A percentile compares a stretch with the other conserved stretches of the same genome.
These are phyloP conservation scores for Tylochromis polylepis DNA, from an alignment of 2,113 vertebrate genomes.

Conservation along the genomic window DNA sequence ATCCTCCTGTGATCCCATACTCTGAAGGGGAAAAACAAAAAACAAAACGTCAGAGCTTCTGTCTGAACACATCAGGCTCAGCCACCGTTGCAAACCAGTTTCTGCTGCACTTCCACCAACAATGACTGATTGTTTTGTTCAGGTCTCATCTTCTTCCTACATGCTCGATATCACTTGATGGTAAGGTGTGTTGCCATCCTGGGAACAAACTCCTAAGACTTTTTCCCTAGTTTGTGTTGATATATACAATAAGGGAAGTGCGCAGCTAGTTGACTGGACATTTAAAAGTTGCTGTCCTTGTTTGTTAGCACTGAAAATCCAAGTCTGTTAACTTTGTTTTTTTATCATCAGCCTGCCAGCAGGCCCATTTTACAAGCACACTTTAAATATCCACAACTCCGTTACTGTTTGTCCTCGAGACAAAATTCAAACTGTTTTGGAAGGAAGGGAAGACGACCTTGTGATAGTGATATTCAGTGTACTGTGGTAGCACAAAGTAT, in stretches of 20 bases:
- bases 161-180: neutral
- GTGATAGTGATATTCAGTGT: neutral
- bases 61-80: neutral
- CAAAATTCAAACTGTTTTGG: neutral
- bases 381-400: neutral
- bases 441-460: neutral
- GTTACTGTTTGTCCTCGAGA: neutral
- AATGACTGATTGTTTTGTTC: neutral
- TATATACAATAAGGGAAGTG: neutral
- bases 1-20: conserved; percentile 98
- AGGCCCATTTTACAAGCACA: no score
- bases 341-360: no score
- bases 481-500: neutral
- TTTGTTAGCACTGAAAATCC: neutral
- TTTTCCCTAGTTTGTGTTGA: neutral
- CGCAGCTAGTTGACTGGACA: neutral
- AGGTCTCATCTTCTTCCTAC: neutral
- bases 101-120: neutral
- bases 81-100: neutral
- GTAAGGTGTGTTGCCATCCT: neutral
- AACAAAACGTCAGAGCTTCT: neutral
- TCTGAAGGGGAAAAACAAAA: conserved; percentile 65
- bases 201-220: neutral
- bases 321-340: neutral
- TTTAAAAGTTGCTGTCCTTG: neutral